Conservation (phyloP, 2,797 vertebrate genomes). For the Danio albolineatus region DNA sequence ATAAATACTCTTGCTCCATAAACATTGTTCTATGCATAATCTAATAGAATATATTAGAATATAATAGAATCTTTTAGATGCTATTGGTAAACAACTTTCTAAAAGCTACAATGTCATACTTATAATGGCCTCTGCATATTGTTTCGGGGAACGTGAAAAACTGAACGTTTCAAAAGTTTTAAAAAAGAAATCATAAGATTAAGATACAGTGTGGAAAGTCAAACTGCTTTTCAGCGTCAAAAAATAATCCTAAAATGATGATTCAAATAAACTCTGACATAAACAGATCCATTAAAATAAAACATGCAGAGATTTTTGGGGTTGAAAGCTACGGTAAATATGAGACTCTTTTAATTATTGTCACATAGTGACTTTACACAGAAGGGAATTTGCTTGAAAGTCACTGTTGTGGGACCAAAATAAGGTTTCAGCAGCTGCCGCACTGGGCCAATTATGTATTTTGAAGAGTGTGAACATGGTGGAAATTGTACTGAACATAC, state of each 20-base stretch:
- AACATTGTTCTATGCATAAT: no score
- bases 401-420: constrained; percentile 17
- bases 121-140: background rate
- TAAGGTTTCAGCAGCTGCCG: constrained; percentile 27
- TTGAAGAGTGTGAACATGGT: constrained; percentile 52
- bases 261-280: background rate
- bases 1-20: no score
- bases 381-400: constrained; percentile 7
- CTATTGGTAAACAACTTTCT: no score
- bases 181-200: background rate
- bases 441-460: constrained; percentile 53
- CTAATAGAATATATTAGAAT: no score
- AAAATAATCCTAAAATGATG: background rate
- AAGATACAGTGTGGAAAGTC: background rate
- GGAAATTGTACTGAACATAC: constrained; percentile 46
- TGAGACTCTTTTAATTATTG: constrained; percentile 15
- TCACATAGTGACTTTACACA: constrained; percentile 9
- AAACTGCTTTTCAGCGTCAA: background rate
- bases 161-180: background rate
- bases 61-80: no score
- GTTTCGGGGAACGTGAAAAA: background rate
- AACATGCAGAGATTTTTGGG: background rate
- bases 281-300: constrained; percentile 11
- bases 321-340: background rate
- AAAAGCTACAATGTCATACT: background rate